These are phyloP conservation scores for Haliclona indistincta DNA, from an alignment of 37 sponge, comb jelly and placozoan species.

Conservation along the genomic window DNA sequence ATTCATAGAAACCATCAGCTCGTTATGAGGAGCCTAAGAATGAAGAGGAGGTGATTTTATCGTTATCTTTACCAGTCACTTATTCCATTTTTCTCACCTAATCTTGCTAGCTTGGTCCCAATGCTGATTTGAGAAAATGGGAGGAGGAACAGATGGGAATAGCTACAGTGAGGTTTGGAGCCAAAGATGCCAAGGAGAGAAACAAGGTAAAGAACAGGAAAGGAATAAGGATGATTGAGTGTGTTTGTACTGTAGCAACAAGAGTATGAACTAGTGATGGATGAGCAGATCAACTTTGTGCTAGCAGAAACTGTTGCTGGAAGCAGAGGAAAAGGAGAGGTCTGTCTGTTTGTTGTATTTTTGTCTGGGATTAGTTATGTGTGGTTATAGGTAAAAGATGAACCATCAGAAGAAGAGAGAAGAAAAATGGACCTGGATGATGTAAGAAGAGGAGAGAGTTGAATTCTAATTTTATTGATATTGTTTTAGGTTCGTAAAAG, in stretches of 20 bases:
- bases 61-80: not conserved
- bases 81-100: not conserved
- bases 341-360: not conserved
- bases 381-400: slow-evolving; percentile 8
- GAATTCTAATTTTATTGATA: not conserved
- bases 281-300: slow-evolving; percentile 89
- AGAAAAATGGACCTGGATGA: slow-evolving; percentile 73
- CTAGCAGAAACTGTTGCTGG: slow-evolving; percentile 84
- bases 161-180: slow-evolving; percentile 84
- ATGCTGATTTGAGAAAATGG: slow-evolving; percentile 93
- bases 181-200: slow-evolving; percentile 78
- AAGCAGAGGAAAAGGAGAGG: slow-evolving; percentile 24
- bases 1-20: slow-evolving; percentile 48
- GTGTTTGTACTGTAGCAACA: slow-evolving; percentile 49
- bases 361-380: not conserved
- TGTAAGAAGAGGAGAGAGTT: slow-evolving; percentile 23
- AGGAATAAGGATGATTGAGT: not conserved
- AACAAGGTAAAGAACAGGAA: slow-evolving; percentile 44
- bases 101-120: slow-evolving; percentile 77
- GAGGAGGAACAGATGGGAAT: slow-evolving; percentile 89
- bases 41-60: slow-evolving; percentile 61
- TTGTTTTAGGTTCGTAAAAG: slow-evolving; percentile 74
- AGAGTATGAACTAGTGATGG: slow-evolving; percentile 94
- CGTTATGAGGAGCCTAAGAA: slow-evolving; percentile 64
- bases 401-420: slow-evolving; percentile 61